Base-by-base conservation (phyloP, 2,113 vertebrate genomes). In the Melanerpes formicivorus region DNA sequence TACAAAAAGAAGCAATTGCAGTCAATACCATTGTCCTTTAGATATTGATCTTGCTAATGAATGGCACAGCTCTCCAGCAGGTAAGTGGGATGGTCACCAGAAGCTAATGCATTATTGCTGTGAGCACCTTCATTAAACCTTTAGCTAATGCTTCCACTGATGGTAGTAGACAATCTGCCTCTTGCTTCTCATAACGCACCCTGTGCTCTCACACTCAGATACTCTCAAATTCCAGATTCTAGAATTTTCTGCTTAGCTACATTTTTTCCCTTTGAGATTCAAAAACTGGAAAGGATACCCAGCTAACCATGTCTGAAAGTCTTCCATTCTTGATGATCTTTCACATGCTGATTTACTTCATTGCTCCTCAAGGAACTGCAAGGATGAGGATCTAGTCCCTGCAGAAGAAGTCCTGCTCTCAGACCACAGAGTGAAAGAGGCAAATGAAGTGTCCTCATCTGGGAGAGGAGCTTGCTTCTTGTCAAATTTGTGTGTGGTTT, bases 401-500 rank as follows among this genome's bases (percentile, higher is more conserved):
- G 22, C 6, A 6, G 2, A 1, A 12, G 42, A 63, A 67, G 46
- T 29, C 72, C 60, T 67, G 27, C 52, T 82, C 54, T 66, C 44
- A 80, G 65, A 90, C 89, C 0, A 71, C 60, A 29, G 72, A 80
- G 56, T 4, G 10, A 27, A 58, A 92, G 70, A 80, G 44, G 26
- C 44, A 62, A 59, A 56, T 21, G 62, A 89, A 91, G 64, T 40
- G 69, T 80, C 73, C 76, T 93, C 70, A 67, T 9, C 44, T 3
- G n/a, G 56, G 50, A 89, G 69, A 89, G 65, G 83, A 85, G 29
- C n/a, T 73, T 92, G 72, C 46, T 92, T 92, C 81, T 75, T 93
- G 92, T 87, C 90, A 92, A 44, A 89, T 93, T 93, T 95, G 88
- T 89, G 81, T 88, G 62, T 11, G 14, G 40, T 92, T 95, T 94